Evolutionary conservation across 2,797 vertebrate species (phyloP), one percentile per base, ranked within the genome.

Genomic region (Parambassis ranga): DNA sequence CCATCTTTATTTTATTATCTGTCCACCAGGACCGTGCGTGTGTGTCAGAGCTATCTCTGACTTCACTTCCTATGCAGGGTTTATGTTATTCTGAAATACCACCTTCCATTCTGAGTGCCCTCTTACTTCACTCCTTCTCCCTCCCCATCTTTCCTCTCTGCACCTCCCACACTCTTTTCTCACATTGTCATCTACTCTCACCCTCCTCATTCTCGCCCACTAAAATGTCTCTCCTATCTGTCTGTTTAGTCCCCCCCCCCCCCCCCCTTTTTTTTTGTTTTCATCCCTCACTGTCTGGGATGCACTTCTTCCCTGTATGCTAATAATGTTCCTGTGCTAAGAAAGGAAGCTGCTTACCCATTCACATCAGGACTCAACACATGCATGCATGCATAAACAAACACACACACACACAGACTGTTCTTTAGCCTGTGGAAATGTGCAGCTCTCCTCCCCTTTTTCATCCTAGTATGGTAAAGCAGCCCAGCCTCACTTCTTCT

Each of bases 301-400:
- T 56, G 58, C 57, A 55, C 43, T 60, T 70, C 49, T 66, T n/a
- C 55, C 64, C 75, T 81, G 41, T 83, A 87, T 90, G 87, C 84
- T 89, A 91, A 90, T 92, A 71, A 69, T 71, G 75, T 86, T 66
- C 65, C 70, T 70, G 51, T 75, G 75, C 79, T 82, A 71, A 83
- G 81, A 88, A 86, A 86, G 71, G 76, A 83, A 88, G 67, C 82
- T 86, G 71, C 75, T 90, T 85, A 87, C 79, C 68, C 64, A 89
- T 91, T 89, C 86, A 79, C 83, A 84, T 78, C 82, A 78, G 78
- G 71, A 36, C 65, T 66, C 61, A 32, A 59, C 62, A 62, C 64
- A 47, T 61, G 27, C 71, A 71, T 20, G 13, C 58, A 55, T 18
- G 18, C 64, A 69, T 48, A 58, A 43, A 53, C 56, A 65, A 23